Evolutionary conservation across 2,113 vertebrate genomes (phyloP), one percentile per base, ranked within the genome.

Genomic region (Empidonax traillii): DNA sequence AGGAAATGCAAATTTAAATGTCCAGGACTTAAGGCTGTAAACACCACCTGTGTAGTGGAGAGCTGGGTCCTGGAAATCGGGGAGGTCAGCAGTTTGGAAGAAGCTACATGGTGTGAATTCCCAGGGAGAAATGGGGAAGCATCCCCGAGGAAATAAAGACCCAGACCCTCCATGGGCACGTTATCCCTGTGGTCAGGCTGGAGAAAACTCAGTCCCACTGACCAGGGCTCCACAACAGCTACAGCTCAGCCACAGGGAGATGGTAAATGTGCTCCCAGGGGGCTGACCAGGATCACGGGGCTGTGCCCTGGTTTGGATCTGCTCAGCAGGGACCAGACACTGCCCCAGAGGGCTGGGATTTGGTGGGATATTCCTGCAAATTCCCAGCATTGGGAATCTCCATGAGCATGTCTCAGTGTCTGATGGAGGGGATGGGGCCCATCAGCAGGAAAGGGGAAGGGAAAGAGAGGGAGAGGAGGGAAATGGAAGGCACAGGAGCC

Each of bases 221-320:
- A 7, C 11, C 37, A 41, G 44, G 43, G 11, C 2, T 2, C 35
- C 23, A 4, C 30, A 23, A 4, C 10, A 94, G 24, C 52, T 21
- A 9, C 1, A 0, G 80, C 41, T 59, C 24, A 21, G 62, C 31
- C 51, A 15, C 0, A 2, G 3, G 2, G 23, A 35, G 1, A 0
- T 3, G 27, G 39, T 30, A 28, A 7, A 14, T 0, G 12, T 8
- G 44, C 37, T 27, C 41, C 77, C 89, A 20, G 4, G 41, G 47
- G 55, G 22, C 27, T 20, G 44, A 1, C 1, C 0, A 2, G 65
- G 53, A 2, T 7, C 53, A 10, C 0, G 3, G 74, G 22, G n/a
- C 47, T 23, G 17, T 8, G 24, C 69, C n/a, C 69, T 4, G 8
- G 3, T 6, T 5, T 10, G 71, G 55, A 33, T 30, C 90, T 52